phyloP scores from a whole-genome alignment of 2,888 invertebrate genomes.

The Rhagonycha lutea region DNA sequence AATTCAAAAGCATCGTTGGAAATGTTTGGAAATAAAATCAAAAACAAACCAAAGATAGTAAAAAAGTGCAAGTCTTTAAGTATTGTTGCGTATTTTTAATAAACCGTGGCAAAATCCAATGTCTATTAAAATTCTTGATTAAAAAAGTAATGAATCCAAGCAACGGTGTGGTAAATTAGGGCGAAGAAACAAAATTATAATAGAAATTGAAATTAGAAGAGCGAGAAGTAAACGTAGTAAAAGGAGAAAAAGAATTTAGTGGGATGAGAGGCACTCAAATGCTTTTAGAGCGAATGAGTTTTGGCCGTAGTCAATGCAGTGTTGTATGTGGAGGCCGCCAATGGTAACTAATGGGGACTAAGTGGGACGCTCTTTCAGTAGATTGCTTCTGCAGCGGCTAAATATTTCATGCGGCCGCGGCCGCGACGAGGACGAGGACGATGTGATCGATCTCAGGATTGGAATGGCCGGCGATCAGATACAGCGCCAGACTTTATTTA shows the following conservation, averaged over 20 bases:
- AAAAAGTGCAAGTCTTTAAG: not conserved
- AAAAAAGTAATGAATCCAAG: slow-evolving; percentile 31
- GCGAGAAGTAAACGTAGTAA: slow-evolving; percentile 30
- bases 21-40: not conserved
- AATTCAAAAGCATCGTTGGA: not conserved
- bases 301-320: slow-evolving; percentile 46
- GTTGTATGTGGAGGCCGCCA: slow-evolving; percentile 37
- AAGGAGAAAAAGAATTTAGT: slow-evolving; percentile 24
- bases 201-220: slow-evolving; percentile 36
- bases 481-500: slow-evolving; percentile 52
- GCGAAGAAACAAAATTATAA: slow-evolving; percentile 34
- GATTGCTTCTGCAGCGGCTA: slow-evolving; percentile 52
- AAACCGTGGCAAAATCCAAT: slow-evolving; percentile 28
- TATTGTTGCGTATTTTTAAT: slow-evolving; percentile 25
- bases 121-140: slow-evolving; percentile 28
- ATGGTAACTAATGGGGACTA: slow-evolving; percentile 52
- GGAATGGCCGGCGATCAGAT: slow-evolving; percentile 51
- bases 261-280: slow-evolving; percentile 45
- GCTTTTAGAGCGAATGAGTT: slow-evolving; percentile 53
- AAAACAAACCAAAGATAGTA: not conserved
- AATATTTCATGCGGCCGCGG: slow-evolving; percentile 52
- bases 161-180: slow-evolving; percentile 30
- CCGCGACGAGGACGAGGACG: slow-evolving; percentile 37
- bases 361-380: slow-evolving; percentile 52
- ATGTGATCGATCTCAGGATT: slow-evolving; percentile 51